Base-by-base conservation (phyloP, 2,797 vertebrate genomes). In the Astyanax mexicanus region DNA sequence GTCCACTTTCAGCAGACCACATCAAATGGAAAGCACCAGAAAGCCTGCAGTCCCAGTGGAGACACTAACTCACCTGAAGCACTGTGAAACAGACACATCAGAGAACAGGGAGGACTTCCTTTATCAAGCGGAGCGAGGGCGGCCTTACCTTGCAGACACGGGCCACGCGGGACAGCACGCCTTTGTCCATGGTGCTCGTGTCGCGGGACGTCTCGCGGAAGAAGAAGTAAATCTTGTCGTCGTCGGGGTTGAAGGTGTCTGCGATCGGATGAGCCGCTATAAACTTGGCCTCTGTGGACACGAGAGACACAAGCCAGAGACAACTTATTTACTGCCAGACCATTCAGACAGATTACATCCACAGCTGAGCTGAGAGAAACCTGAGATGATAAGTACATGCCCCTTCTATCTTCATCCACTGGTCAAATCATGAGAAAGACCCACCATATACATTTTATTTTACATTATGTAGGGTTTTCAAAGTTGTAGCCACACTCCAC, bases 181-280 rank as follows among this genome's bases (percentile, higher is more conserved):
- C 94, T 87, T 96, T 98, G 92, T 98, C 97, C 45, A 91, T 92
- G 0, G 91, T 92, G 66, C 92, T 94, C 60, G 96, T 92, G 72
- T 99, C 97, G 85, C 94, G 95, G 4, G 96, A 96, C 69, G 94
- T 93, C 89, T 99, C 98, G 6, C 96, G 96, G 88, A 99, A 99
- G 91, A 99, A 99, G 86, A 99, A 98, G 91, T 99, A 99, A 80
- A 99, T 96, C 92, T 99, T 99, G 83, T 99, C 98, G 75, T 99
- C 98, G 60, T 99, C 97, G 62, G 95, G 95, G 80, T 98, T 99
- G 88, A 96, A 97, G 52, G 98, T 99, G 88, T 99, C 98, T 1
- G 97, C 91, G 38, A 99, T 95, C 69, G 96, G 92, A 85, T 96
- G 96, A 70, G 96, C 95, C 49, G 93, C 94, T 86, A 99, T 95